Conservation (phyloP, 2,113 vertebrate genomes). For the Platichthys stellatus region DNA sequence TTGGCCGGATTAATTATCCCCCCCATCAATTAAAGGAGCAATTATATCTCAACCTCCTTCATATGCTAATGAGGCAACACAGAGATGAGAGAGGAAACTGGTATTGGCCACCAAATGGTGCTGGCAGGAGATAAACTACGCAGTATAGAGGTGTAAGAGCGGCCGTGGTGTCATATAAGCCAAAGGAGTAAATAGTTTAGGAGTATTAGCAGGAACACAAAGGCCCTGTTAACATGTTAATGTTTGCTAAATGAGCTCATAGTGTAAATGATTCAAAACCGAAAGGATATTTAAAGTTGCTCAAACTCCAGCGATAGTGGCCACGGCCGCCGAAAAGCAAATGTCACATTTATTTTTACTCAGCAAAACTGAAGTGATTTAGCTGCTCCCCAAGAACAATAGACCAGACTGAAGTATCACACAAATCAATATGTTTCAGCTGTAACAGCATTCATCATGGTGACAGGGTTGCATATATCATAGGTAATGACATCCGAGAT, state of each 20-base stretch:
- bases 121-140: conserved; percentile 17
- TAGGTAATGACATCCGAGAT: conserved; percentile 19
- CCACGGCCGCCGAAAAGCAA: neutral
- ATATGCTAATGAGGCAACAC: conserved; percentile 76
- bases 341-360: conserved; percentile 38
- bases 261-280: neutral
- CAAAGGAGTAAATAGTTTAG: conserved; percentile 12
- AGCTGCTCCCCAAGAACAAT: conserved; percentile 47
- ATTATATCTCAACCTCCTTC: conserved; percentile 73
- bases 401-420: conserved; percentile 24
- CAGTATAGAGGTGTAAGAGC: neutral
- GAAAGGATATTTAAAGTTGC: neutral
- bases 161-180: neutral
- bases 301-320: neutral
- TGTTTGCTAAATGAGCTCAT: neutral
- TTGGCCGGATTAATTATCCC: conserved; percentile 76
- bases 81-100: conserved; percentile 31
- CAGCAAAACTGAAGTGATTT: conserved; percentile 44
- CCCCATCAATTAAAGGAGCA: conserved; percentile 78
- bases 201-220: conserved; percentile 6
- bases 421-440: conserved; percentile 43
- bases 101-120: conserved; percentile 43
- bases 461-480: conserved; percentile 58
- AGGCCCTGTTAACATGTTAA: neutral
- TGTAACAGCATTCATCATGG: conserved; percentile 49